Evolutionary conservation across 2,888 invertebrate species (phyloP).

Genomic region (Melanostoma mellinum): DNA sequence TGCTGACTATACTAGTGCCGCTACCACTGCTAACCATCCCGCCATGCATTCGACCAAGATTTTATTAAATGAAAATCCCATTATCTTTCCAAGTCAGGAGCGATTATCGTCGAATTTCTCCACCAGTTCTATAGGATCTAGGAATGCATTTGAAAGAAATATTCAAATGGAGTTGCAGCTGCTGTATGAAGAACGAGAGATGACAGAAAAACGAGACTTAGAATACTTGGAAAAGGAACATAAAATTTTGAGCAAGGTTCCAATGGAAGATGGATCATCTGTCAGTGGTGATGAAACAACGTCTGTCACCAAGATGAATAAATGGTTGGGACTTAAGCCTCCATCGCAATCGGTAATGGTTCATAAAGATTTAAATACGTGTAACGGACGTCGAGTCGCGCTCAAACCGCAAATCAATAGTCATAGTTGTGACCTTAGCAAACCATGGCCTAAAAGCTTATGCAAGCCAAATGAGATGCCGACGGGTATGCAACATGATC

Average conservation of each 20-base stretch:
- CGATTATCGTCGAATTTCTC: conserved; percentile 1
- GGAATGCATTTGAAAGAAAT: not conserved
- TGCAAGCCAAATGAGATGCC: not conserved
- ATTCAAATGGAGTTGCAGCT: conserved; percentile 11
- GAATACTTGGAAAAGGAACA: conserved; percentile 1
- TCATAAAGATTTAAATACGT: not conserved
- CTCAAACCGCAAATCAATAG: not conserved
- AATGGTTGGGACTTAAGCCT: not conserved
- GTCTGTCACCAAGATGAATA: not conserved
- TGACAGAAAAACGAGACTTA: not conserved
- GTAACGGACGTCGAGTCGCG: too few species aligned
- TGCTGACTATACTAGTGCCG: too few species aligned
- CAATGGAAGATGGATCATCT: not conserved
- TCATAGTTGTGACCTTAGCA: not conserved
- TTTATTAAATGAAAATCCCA: conserved; percentile 10
- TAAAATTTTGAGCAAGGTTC: not conserved
- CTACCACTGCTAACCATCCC: not conserved
- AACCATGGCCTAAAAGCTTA: not conserved
- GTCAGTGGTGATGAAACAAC: not conserved
- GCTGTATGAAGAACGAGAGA: conserved; percentile 5
- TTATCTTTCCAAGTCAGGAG: not conserved
- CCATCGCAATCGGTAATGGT: not conserved
- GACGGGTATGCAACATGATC: not conserved
- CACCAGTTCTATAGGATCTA: conserved; percentile 1
- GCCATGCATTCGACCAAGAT: conserved; percentile 1